Evolutionary conservation across 2,888 invertebrate genomes (phyloP), one percentile per base, ranked within the genome.

Genomic region (Protonemura montana): DNA sequence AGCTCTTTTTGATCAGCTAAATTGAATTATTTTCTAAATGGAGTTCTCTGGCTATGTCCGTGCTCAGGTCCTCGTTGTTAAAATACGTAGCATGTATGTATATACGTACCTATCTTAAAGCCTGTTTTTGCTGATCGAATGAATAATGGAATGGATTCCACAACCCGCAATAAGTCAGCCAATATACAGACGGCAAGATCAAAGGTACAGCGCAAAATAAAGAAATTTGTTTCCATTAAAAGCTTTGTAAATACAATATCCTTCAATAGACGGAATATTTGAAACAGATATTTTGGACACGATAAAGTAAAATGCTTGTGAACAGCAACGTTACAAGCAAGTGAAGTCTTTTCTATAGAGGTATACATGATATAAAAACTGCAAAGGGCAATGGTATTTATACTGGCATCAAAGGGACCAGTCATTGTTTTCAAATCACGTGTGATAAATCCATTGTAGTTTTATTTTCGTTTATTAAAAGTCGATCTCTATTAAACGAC

Each of bases 161-260:
- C 6, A 2, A 2, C 59, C 59, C 59, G 16, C 59, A 59, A 59
- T 59, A 59, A 21, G 59, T 59, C 21, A 59, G 59, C 59, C 59
- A 21, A 21, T 59, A 13, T 59, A 21, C 59, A 16, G 21, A 16
- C 59, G 16, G 21, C 16, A 21, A 59, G 59, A 59, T 59, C 59
- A 59, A 59, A 59, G 59, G 59, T 59, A n/a, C n/a, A n/a, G 21
- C 3, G 3, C 59, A 10, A 59, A 59, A 59, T 59, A 21, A 13
- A 59, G 59, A 59, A 59, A 59, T 59, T 59, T 59, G 59, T 59
- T 59, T 10, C 59, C 59, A 59, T 59, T 59, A 59, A 59, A 59
- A 59, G 59, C 59, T 59, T 59, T 59, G 59, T 59, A 59, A 59
- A 59, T 59, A 59, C 59, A 59, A 59, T 59, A 59, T 59, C 59